Base-by-base conservation (phyloP, 2,113 vertebrate species). In the Dendropsophus ebraccatus region DNA sequence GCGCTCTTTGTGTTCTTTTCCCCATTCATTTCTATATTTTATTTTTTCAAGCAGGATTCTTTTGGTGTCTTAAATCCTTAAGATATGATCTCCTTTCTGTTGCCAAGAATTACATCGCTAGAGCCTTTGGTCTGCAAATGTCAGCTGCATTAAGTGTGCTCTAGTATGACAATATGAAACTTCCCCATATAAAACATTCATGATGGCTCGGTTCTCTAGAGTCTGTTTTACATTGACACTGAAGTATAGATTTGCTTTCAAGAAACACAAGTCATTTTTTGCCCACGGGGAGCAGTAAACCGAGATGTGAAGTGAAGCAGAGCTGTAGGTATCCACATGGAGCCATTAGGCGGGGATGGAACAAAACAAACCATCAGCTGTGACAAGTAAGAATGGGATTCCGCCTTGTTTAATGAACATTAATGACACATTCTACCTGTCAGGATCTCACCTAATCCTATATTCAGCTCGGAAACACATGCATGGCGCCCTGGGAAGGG, bases 171-270 rank as follows among this genome's bases (percentile, higher is more conserved):
- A 75, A 60, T 75, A 75, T 84, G 69, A 75, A 70, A 60, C 47
- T 84, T 84, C 35, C 82, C 41, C 72, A 47, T 84, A 73, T 74
- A 84, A 84, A 84, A 74, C 72, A 84, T 65, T 76, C 41, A 84
- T 45, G 49, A 47, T 62, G 52, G 69, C 81, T 41, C 37, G 30
- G 37, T 37, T 32, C 54, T 62, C 70, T 56, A 49, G 72, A 47
- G 35, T 84, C 73, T 76, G 54, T 65, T 76, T 84, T 62, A 37
- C 41, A 62, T 76, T 76, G 73, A 62, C 56, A 84, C 58, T 35
- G 72, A 84, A 65, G 25, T 65, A 76, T 47, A 65, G 72, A 84
- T 76, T 62, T 60, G 32, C 25, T 76, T 49, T 76, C 35, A 60
- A 76, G 56, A 82, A 84, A 84, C 45, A 58, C 23, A 73, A 49